Evolutionary conservation across 2,888 invertebrate genomes (phyloP).

Genomic region (Idaea dimidiata): DNA sequence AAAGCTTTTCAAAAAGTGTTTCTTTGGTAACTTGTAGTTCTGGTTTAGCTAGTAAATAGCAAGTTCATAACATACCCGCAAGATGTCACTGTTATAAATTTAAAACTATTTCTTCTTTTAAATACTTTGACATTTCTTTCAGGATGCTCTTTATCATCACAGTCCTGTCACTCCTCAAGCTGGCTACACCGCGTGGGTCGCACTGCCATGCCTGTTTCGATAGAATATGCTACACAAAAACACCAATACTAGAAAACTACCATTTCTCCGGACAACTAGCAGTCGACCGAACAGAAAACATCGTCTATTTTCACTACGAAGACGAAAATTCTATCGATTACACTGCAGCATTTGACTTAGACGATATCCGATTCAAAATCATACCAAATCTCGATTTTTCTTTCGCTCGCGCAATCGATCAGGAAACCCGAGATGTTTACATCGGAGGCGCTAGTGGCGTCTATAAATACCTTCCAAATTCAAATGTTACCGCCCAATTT

Average conservation of each 20-base stretch:
- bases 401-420: constrained; percentile 57
- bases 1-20: background rate
- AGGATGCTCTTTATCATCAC: background rate
- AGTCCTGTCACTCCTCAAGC: background rate
- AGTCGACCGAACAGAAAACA: constrained; percentile 51
- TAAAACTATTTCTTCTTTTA: background rate
- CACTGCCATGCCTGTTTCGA: constrained; percentile 59
- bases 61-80: background rate
- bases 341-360: constrained; percentile 54
- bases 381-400: constrained; percentile 52
- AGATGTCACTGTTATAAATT: background rate
- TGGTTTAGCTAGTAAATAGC: background rate
- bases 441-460: constrained; percentile 54
- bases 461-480: constrained; percentile 44
- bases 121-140: background rate
- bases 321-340: constrained; percentile 40
- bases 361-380: constrained; percentile 41
- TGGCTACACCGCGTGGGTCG: background rate
- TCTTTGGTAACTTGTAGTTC: background rate
- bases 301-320: constrained; percentile 59
- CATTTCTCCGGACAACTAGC: constrained; percentile 59
- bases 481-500: constrained; percentile 38
- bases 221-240: constrained; percentile 51
- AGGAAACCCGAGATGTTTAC: constrained; percentile 47
- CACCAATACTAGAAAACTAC: constrained; percentile 43